Conservation (phyloP, 1,140 invertebrate genomes). For the Trichoplusia ni region DNA sequence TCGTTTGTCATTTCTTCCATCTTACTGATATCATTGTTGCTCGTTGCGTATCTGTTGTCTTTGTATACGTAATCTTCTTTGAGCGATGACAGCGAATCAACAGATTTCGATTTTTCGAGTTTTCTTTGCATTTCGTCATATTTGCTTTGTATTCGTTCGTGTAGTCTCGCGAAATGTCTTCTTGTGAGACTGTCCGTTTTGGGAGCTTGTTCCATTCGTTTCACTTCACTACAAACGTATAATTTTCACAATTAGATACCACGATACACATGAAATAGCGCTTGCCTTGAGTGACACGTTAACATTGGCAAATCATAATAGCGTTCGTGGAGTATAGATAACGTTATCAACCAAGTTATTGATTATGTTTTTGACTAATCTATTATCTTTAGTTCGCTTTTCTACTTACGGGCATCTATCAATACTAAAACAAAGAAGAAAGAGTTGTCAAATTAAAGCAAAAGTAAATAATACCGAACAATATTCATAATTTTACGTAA, state of each 20-base stretch:
- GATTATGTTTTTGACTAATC: slow-evolving; percentile 43
- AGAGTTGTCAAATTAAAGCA: too few species aligned
- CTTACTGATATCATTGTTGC: neutral
- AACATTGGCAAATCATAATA: slow-evolving; percentile 32
- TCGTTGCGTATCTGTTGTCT: slow-evolving; percentile 41
- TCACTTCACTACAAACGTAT: neutral
- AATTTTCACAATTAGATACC: neutral
- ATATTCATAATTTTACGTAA: too few species aligned
- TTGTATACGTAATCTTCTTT: slow-evolving; percentile 48
- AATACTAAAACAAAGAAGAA: too few species aligned
- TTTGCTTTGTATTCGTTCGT: slow-evolving; percentile 68
- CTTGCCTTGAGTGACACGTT: slow-evolving; percentile 6
- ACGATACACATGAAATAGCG: neutral
- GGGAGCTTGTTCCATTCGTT: slow-evolving; percentile 25
- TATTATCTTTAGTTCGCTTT: slow-evolving; percentile 26
- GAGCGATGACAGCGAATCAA: slow-evolving; percentile 52
- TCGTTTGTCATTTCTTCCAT: too few species aligned
- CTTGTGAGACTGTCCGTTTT: slow-evolving; percentile 31
- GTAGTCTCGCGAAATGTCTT: slow-evolving; percentile 60
- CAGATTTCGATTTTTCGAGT: slow-evolving; percentile 68
- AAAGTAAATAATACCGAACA: too few species aligned
- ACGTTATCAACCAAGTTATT: slow-evolving; percentile 37
- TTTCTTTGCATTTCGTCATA: slow-evolving; percentile 70
- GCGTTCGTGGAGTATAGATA: slow-evolving; percentile 24
- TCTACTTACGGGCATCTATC: slow-evolving; percentile 20